Percentiles rank a stretch among this genome's conserved stretches.
phyloP scores from a whole-genome alignment of 2,797 vertebrate species.

The Sandelia bainsii region DNA sequence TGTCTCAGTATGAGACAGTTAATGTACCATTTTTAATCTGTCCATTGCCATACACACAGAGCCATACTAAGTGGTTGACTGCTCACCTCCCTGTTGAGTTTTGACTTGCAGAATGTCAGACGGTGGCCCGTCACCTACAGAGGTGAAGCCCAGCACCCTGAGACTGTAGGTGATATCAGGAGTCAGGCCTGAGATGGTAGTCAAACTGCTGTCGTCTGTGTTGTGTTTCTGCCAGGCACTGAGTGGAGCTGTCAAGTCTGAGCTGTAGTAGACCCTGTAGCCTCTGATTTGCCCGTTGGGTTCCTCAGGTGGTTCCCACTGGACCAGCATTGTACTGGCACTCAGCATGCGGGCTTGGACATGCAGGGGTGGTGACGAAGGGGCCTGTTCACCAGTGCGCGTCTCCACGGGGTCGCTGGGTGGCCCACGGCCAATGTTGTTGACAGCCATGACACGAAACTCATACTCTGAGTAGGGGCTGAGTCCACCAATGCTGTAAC shows the following conservation, averaged over 20 bases:
- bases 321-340: conserved; percentile 95
- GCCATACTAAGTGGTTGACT: background rate
- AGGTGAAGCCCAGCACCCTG: conserved; percentile 93
- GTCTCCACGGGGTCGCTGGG: conserved; percentile 92
- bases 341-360: conserved; percentile 96
- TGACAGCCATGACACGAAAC: conserved; percentile 93
- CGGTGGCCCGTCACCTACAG: conserved; percentile 93
- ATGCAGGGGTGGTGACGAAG: conserved; percentile 92
- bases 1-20: too few species aligned
- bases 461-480: conserved; percentile 96
- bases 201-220: conserved; percentile 92
- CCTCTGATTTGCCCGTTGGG: conserved; percentile 94
- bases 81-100: conserved; percentile 94
- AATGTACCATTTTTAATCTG: background rate
- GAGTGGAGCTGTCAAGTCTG: conserved; percentile 86
- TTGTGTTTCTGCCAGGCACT: conserved; percentile 96
- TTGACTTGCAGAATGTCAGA: conserved; percentile 96
- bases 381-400: conserved; percentile 93
- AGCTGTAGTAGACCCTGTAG: conserved; percentile 93
- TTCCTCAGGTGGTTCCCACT: conserved; percentile 95
- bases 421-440: conserved; percentile 94
- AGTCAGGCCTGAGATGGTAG: conserved; percentile 92
- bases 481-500: conserved; percentile 96
- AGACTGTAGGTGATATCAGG: conserved; percentile 96
- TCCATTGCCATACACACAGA: conserved; percentile 1